phyloP scores from a whole-genome alignment of 92 coral and sea anemone species.

The Porites lobata region DNA sequence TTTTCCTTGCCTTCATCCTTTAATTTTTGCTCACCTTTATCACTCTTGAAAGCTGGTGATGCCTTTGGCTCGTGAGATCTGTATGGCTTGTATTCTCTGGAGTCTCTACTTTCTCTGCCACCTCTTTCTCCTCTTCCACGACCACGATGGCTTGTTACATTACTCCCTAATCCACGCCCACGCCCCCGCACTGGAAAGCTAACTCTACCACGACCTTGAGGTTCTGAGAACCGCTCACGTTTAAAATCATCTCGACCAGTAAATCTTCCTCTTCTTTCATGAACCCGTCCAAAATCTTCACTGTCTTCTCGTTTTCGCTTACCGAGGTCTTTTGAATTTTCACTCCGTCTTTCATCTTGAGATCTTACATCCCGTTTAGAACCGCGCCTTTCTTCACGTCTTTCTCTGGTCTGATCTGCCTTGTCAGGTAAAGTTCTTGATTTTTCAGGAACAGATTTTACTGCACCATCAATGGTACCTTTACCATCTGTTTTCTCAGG shows the following conservation, averaged over 20 bases:
- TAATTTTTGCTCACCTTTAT: conserved; percentile 18
- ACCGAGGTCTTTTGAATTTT: conserved; percentile 32
- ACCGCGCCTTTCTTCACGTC: conserved; percentile 46
- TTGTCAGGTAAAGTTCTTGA: conserved; percentile 2
- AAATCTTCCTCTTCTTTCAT: conserved; percentile 43
- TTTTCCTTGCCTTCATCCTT: conserved; percentile 46
- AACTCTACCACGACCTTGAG: conserved; percentile 71
- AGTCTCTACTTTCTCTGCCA: conserved; percentile 46
- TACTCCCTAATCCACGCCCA: conserved; percentile 78
- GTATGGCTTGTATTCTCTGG: conserved; percentile 32
- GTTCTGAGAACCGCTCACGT: conserved; percentile 66
- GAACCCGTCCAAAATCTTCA: conserved; percentile 21
- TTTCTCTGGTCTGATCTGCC: conserved; percentile 31
- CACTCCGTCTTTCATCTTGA: conserved; percentile 33
- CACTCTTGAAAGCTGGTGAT: conserved; percentile 1
- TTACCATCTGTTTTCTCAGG: conserved; percentile 47
- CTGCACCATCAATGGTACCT: conserved; percentile 13
- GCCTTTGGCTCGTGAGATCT: conserved; percentile 32
- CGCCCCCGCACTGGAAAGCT: conserved; percentile 76
- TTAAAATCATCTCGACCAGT: conserved; percentile 41
- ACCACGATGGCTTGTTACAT: conserved; percentile 52
- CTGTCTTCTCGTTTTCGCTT: conserved; percentile 52
- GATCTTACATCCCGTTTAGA: conserved; percentile 32
- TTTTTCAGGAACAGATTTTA: conserved; percentile 13
- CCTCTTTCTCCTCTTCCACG: conserved; percentile 74